A percentile compares a stretch with the other conserved stretches of the same genome.
Conservation (phyloP, 2,797 vertebrate genomes). For the Synaphobranchus kaupii region DNA sequence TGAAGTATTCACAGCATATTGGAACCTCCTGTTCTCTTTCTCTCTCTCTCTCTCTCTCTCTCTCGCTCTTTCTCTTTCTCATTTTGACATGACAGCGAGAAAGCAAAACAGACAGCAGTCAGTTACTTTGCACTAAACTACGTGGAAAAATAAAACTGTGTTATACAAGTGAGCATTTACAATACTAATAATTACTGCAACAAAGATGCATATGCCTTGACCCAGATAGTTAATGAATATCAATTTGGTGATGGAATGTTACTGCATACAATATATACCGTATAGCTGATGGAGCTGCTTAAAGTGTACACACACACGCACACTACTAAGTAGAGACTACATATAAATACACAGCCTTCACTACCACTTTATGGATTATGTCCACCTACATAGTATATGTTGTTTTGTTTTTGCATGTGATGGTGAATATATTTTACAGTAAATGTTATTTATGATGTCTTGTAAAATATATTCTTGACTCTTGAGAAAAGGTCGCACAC, state of each 20-base stretch:
- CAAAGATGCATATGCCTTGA: not conserved
- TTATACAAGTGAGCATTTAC: not conserved
- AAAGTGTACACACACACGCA: no score
- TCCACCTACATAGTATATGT: no score
- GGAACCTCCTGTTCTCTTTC: not conserved
- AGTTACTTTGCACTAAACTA: not conserved
- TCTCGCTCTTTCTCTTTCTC: not conserved
- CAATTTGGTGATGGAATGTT: not conserved
- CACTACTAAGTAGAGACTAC: no score
- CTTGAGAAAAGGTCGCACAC: no score
- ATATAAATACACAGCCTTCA: no score
- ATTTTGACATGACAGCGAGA: not conserved
- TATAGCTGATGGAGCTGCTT: no score
- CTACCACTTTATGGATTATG: no score
- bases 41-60: slow-evolving; percentile 17
- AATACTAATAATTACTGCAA: not conserved
- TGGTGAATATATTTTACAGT: no score
- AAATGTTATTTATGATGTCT: no score
- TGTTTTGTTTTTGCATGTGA: no score
- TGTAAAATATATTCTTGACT: no score
- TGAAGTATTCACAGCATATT: not conserved
- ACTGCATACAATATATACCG: no score
- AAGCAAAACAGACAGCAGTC: not conserved
- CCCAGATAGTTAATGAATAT: not conserved
- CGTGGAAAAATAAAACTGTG: not conserved